A percentile compares a stretch with the other conserved stretches of the same genome.
phyloP scores from a whole-genome alignment of 30 jellyfish, hydroid and myxozoan genomes.

The Aurelia sp. region DNA sequence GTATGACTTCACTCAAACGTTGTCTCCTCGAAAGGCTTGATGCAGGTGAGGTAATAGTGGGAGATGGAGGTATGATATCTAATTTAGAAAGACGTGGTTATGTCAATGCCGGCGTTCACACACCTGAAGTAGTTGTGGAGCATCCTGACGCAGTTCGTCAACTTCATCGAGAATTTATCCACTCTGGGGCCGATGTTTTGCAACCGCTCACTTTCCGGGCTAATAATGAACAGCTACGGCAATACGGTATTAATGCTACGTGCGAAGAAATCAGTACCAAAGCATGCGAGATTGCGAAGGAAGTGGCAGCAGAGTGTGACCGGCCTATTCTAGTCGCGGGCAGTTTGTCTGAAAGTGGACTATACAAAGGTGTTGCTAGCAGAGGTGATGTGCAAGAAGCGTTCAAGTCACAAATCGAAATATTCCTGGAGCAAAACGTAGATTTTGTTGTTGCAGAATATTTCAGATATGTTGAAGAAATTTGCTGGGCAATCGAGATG shows the following conservation, averaged over 20 bases:
- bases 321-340: constrained; percentile 64
- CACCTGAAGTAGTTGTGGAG: constrained; percentile 36
- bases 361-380: constrained; percentile 34
- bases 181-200: constrained; percentile 70
- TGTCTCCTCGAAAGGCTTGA: constrained; percentile 31
- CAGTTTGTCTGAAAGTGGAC: constrained; percentile 40
- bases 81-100: constrained; percentile 28
- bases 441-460: constrained; percentile 85
- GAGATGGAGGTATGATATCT: constrained; percentile 44
- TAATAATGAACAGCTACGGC: not conserved
- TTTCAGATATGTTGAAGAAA: constrained; percentile 64
- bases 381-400: constrained; percentile 43
- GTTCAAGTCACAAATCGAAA: constrained; percentile 11
- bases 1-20: too few species aligned
- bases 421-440: constrained; percentile 37
- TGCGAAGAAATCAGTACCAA: constrained; percentile 53
- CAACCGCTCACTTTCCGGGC: constrained; percentile 61
- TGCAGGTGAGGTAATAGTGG: constrained; percentile 45
- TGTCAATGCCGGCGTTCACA: constrained; percentile 14
- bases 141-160: constrained; percentile 39
- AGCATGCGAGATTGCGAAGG: constrained; percentile 65
- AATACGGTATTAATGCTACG: constrained; percentile 25
- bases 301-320: constrained; percentile 67
- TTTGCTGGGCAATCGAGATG: constrained; percentile 80
- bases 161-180: constrained; percentile 66